Percentiles rank a stretch among this genome's conserved stretches.
Evolutionary conservation across 2,797 vertebrate species (phyloP).

Genomic region (Ctenosaura bakeri): DNA sequence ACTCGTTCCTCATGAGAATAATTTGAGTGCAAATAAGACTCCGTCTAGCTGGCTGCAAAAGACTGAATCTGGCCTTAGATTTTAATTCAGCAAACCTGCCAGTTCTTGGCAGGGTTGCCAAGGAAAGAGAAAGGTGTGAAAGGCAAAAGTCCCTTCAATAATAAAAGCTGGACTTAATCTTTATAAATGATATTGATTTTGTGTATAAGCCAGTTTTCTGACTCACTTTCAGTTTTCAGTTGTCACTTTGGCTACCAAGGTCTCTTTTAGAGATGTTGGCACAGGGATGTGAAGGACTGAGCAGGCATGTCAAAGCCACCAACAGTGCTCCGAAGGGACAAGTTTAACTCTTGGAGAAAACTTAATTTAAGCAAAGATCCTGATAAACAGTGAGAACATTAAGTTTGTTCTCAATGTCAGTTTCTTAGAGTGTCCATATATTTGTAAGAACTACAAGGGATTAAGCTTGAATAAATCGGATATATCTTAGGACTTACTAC

Average conservation of each 20-base stretch:
- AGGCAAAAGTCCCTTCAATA: slow-evolving; percentile 50
- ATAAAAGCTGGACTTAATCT: slow-evolving; percentile 61
- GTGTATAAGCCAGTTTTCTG: slow-evolving; percentile 65
- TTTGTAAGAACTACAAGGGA: background rate
- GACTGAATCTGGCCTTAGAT: background rate
- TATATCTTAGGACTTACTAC: background rate
- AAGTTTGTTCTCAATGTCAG: slow-evolving; percentile 50
- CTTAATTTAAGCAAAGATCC: slow-evolving; percentile 70
- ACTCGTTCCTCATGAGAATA: background rate
- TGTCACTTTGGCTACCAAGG: slow-evolving; percentile 60
- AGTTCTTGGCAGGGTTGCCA: background rate
- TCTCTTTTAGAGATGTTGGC: slow-evolving; percentile 52
- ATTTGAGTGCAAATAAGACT: slow-evolving; percentile 1
- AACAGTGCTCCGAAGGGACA: slow-evolving; percentile 63
- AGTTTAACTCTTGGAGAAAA: slow-evolving; percentile 65
- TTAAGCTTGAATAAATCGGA: background rate
- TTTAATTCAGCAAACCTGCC: background rate
- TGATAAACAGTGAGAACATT: slow-evolving; percentile 58
- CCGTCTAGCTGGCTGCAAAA: background rate
- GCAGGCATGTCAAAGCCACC: slow-evolving; percentile 56
- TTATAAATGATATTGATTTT: slow-evolving; percentile 70
- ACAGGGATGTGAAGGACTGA: slow-evolving; percentile 56
- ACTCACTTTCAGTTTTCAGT: slow-evolving; percentile 47
- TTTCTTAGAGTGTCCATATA: background rate
- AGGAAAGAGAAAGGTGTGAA: slow-evolving; percentile 39